phyloP scores from a whole-genome alignment of 2,888 invertebrate genomes.

The Dicycla oo region DNA sequence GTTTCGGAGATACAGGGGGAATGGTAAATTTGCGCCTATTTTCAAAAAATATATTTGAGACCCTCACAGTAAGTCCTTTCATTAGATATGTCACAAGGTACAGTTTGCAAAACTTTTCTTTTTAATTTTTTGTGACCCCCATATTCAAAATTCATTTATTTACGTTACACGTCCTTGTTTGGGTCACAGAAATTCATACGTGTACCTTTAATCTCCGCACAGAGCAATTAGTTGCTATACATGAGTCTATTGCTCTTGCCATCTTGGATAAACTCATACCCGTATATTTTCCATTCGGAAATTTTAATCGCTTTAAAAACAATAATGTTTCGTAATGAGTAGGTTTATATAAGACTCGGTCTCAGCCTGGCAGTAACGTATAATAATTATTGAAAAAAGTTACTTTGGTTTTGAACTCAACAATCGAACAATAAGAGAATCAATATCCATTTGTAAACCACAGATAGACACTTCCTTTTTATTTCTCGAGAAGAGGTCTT shows the following conservation, averaged over 20 bases:
- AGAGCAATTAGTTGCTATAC: neutral
- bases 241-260: neutral
- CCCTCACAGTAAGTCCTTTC: too few relatives aligned
- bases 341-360: too few relatives aligned
- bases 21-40: too few relatives aligned
- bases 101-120: too few relatives aligned
- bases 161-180: too few relatives aligned
- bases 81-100: too few relatives aligned
- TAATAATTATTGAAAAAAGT: neutral
- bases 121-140: too few relatives aligned
- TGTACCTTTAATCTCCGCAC: neutral
- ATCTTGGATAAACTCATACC: neutral
- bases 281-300: neutral
- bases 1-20: too few relatives aligned
- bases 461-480: constrained; percentile 17
- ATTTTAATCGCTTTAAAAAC: neutral
- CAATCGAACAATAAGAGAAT: neutral
- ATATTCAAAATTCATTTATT: too few relatives aligned
- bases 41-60: too few relatives aligned
- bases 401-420: neutral
- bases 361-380: too few relatives aligned
- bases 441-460: constrained; percentile 11
- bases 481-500: constrained; percentile 13
- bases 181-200: too few relatives aligned
- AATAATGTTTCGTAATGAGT: neutral